Percentiles rank a stretch among this genome's conserved stretches.
Conservation (phyloP, 2,888 invertebrate genomes). For the Caenorhabditis sulstoni region DNA sequence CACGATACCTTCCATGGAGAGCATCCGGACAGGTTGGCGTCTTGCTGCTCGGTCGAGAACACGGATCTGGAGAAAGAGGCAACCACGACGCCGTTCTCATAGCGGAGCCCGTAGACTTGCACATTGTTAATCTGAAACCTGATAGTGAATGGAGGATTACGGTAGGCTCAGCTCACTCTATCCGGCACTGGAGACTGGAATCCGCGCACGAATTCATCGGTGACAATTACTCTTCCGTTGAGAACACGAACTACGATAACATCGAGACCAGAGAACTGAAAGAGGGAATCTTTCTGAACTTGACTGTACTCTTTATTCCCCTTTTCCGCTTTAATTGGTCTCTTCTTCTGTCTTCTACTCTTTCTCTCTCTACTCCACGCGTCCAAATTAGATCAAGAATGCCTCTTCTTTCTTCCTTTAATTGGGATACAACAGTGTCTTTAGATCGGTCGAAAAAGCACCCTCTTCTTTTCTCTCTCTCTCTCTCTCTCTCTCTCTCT, state of each 20-base stretch:
- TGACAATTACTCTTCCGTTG: slow-evolving; percentile 73
- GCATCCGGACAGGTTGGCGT: slow-evolving; percentile 67
- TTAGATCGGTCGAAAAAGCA: slow-evolving; percentile 1
- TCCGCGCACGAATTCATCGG: slow-evolving; percentile 78
- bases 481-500: too few species aligned
- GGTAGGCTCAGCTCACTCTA: slow-evolving; percentile 46
- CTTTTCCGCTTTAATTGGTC: slow-evolving; percentile 32
- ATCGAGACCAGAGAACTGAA: slow-evolving; percentile 75
- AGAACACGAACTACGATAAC: slow-evolving; percentile 73
- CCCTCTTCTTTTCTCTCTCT: too few species aligned
- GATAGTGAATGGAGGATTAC: background rate
- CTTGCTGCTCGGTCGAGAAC: slow-evolving; percentile 60
- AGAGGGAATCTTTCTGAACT: slow-evolving; percentile 11
- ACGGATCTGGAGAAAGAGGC: slow-evolving; percentile 69
- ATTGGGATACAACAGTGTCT: background rate
- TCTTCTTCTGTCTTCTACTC: too few species aligned
- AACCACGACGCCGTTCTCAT: slow-evolving; percentile 63
- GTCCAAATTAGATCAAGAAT: slow-evolving; percentile 31
- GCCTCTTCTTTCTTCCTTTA: background rate
- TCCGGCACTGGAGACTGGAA: slow-evolving; percentile 73
- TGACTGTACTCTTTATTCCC: slow-evolving; percentile 1
- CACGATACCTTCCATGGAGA: slow-evolving; percentile 65
- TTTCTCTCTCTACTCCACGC: too few species aligned
- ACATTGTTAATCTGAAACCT: slow-evolving; percentile 64
- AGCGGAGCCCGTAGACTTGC: slow-evolving; percentile 54